Percentiles rank a stretch among this genome's conserved stretches.
Conservation (phyloP, 2,797 vertebrate species). For the Sternarchorhynchus goeldii region DNA sequence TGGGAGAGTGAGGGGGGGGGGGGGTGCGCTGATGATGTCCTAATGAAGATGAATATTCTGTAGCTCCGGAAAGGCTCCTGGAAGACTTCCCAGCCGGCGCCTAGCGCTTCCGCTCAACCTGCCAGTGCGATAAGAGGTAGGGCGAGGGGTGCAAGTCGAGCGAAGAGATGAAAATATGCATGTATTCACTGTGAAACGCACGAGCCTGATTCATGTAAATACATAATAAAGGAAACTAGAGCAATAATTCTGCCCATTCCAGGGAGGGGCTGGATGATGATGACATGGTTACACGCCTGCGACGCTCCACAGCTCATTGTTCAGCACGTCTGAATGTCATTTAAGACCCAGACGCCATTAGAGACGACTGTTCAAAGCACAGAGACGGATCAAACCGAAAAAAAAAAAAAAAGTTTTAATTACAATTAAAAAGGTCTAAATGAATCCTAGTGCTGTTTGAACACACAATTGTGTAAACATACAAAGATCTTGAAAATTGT, state of each 20-base stretch:
- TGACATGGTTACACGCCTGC: background rate
- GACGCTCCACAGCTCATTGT: no score
- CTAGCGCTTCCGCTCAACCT: conserved; percentile 73
- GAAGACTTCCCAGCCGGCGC: conserved; percentile 73
- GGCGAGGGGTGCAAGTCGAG: background rate
- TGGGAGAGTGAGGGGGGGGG: no score
- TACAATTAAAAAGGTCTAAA: background rate
- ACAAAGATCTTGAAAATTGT: background rate
- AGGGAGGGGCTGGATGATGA: background rate
- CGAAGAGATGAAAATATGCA: conserved; percentile 16
- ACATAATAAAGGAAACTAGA: background rate
- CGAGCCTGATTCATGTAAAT: background rate
- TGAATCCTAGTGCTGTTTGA: background rate
- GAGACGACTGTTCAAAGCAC: background rate
- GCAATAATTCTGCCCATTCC: background rate
- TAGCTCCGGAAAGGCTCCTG: conserved; percentile 75
- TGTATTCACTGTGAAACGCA: conserved; percentile 4
- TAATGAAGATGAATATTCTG: conserved; percentile 87
- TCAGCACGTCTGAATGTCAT: background rate
- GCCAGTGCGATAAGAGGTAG: conserved; percentile 70
- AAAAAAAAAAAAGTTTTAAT: background rate
- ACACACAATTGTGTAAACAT: background rate
- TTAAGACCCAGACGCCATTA: background rate
- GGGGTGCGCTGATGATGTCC: conserved; percentile 70
- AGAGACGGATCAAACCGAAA: background rate